These are phyloP conservation scores for Condylostylus longicornis DNA, from an alignment of 1,140 invertebrate genomes.

Conservation along the genomic window DNA sequence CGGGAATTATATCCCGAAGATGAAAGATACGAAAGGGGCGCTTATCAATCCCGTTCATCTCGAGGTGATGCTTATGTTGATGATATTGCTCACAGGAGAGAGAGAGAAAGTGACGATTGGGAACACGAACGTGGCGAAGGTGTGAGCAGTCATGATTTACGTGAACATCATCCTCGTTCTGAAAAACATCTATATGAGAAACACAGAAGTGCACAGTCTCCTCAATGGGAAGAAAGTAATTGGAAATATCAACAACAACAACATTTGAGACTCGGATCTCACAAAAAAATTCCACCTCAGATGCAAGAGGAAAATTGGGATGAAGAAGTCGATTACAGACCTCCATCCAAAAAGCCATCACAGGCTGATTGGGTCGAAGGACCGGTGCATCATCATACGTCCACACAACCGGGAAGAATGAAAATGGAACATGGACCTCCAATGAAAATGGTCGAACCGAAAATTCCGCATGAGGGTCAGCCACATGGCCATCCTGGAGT, in stretches of 20 bases:
- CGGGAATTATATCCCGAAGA: constrained; percentile 25
- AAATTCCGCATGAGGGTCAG: neutral
- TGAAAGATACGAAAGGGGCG: constrained; percentile 9
- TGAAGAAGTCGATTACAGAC: neutral
- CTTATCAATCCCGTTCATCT: neutral
- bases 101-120: too few species aligned
- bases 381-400: neutral
- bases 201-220: too few species aligned
- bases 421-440: constrained; percentile 18
- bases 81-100: too few species aligned
- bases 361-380: neutral
- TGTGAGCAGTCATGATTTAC: too few species aligned
- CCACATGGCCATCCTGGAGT: constrained; percentile 15
- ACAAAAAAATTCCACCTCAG: too few species aligned
- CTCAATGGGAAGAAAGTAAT: constrained; percentile 20
- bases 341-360: too few species aligned
- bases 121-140: too few species aligned
- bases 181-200: too few species aligned
- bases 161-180: too few species aligned
- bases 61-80: too few species aligned
- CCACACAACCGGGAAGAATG: too few species aligned
- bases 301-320: neutral
- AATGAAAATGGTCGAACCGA: constrained; percentile 14
- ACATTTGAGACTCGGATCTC: too few species aligned
- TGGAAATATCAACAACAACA: constrained; percentile 33